Evolutionary conservation across 1,140 invertebrate species (phyloP).

Genomic region (Agrilus planipennis): DNA sequence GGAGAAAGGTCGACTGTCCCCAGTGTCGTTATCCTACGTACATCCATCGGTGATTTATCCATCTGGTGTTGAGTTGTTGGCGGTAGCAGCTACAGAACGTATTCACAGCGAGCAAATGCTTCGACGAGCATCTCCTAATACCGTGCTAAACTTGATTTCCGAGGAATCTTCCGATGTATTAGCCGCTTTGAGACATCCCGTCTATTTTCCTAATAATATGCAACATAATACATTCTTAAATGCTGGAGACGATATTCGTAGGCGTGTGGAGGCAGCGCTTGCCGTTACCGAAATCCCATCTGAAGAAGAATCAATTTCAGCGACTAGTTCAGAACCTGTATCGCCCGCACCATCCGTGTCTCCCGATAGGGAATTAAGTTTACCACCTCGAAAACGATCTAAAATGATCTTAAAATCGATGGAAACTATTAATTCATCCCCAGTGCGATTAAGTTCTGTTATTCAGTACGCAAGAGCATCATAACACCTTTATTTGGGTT

Average conservation of each 20-base stretch:
- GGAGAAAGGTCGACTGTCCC: constrained; percentile 18
- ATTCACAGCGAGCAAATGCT: constrained; percentile 14
- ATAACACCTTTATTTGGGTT: constrained; percentile 26
- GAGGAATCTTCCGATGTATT: constrained; percentile 20
- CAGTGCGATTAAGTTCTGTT: constrained; percentile 57
- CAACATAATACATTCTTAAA: constrained; percentile 30
- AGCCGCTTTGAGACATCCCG: constrained; percentile 21
- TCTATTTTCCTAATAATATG: constrained; percentile 23
- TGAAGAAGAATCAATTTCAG: constrained; percentile 40
- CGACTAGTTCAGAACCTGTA: constrained; percentile 49
- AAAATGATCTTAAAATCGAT: constrained; percentile 65
- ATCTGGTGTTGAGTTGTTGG: constrained; percentile 29
- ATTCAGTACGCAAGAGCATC: constrained; percentile 69
- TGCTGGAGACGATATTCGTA: constrained; percentile 50
- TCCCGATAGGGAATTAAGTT: constrained; percentile 49
- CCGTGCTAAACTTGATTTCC: constrained; percentile 25
- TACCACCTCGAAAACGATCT: constrained; percentile 62
- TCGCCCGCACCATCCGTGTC: constrained; percentile 49
- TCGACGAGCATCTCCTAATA: constrained; percentile 16
- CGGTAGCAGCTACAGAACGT: constrained; percentile 28
- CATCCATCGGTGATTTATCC: constrained; percentile 15
- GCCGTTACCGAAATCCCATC: constrained; percentile 41
- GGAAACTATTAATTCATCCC: constrained; percentile 36
- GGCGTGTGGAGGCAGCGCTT: constrained; percentile 57
- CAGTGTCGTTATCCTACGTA: constrained; percentile 24